phyloP scores from a whole-genome alignment of 2,113 vertebrate genomes.

The Gobio gobio region DNA sequence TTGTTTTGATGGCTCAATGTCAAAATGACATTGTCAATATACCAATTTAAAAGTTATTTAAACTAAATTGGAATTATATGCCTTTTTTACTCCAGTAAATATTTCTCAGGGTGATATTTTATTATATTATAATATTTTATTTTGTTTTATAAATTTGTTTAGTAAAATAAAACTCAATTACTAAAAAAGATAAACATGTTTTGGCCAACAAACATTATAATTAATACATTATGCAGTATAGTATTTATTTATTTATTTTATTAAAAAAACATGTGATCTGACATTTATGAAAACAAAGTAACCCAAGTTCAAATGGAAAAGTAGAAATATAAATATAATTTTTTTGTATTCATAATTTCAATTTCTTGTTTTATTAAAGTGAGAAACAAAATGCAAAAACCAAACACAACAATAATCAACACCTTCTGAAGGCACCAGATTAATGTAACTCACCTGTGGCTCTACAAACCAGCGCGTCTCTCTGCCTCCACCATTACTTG shows the following conservation, averaged over 20 bases:
- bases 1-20: neutral
- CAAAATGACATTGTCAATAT: neutral
- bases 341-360: neutral
- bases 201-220: neutral
- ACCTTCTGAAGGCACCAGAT: neutral
- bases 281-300: neutral
- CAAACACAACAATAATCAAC: neutral
- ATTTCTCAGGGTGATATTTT: neutral
- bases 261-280: too few relatives aligned
- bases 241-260: too few relatives aligned
- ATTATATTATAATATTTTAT: neutral
- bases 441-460: slow-evolving; percentile 70
- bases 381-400: neutral
- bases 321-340: neutral
- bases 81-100: neutral
- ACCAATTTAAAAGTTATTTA: neutral
- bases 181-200: neutral
- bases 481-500: slow-evolving; percentile 72
- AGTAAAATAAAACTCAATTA: neutral
- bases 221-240: too few relatives aligned
- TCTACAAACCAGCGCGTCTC: slow-evolving; percentile 77
- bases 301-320: neutral
- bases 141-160: neutral
- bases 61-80: neutral
- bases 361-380: neutral